Evolutionary conservation across 2,888 invertebrate genomes (phyloP).

Genomic region (Ecliptopera silaceata): DNA sequence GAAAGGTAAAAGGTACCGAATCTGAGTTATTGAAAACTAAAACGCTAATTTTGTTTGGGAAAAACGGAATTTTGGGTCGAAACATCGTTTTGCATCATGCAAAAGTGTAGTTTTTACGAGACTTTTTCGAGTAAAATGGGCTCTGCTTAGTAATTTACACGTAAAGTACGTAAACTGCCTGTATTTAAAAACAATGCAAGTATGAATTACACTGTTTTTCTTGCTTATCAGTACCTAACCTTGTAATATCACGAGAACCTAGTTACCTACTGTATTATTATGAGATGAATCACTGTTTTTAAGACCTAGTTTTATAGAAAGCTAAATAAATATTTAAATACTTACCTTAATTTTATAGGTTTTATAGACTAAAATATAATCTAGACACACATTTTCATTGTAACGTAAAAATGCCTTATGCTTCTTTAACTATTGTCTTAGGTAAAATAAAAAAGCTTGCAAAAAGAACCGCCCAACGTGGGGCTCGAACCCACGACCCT

Average conservation of each 20-base stretch:
- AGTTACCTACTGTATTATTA: conserved; percentile 22
- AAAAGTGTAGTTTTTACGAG: no score
- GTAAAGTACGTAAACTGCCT: not conserved
- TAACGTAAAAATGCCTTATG: no score
- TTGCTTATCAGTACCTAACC: conserved; percentile 37
- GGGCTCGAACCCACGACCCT: conserved; percentile 84
- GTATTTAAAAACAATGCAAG: conserved; percentile 12
- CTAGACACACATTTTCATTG: no score
- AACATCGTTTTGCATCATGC: no score
- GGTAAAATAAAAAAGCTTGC: conserved; percentile 8
- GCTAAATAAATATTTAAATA: conserved; percentile 41
- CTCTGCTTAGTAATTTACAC: not conserved
- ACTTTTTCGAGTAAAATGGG: no score
- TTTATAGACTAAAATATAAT: no score
- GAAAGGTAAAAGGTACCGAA: no score
- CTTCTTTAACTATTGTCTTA: no score
- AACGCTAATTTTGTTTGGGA: no score
- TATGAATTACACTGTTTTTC: conserved; percentile 8
- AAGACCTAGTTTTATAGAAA: conserved; percentile 13
- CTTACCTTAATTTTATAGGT: no score
- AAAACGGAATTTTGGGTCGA: no score
- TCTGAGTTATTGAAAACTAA: no score
- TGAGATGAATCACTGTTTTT: conserved; percentile 20
- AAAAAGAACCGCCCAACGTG: conserved; percentile 78
- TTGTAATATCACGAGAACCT: conserved; percentile 29